These are phyloP conservation scores for Dasysyrphus tricinctus DNA, from an alignment of 2,888 invertebrate species.

Conservation along the genomic window DNA sequence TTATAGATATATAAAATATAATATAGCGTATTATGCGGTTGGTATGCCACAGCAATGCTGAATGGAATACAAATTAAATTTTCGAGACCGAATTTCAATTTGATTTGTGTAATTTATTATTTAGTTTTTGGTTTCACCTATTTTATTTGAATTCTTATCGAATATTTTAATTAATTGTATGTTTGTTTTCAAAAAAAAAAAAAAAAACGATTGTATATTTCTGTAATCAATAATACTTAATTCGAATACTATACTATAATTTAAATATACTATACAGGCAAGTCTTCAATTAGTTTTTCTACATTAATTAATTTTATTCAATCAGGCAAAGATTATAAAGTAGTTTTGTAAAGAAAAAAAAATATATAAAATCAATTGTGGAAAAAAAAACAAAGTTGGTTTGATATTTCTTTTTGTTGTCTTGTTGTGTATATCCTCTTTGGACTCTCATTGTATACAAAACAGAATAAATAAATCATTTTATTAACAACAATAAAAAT, in stretches of 20 bases:
- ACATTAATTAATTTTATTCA: constrained; percentile 42
- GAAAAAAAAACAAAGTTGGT: neutral
- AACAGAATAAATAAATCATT: constrained; percentile 42
- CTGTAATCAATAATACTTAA: constrained; percentile 17
- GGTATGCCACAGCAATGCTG: constrained; percentile 39
- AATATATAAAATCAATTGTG: neutral
- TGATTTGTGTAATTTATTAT: constrained; percentile 31
- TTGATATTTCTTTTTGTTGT: neutral
- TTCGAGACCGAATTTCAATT: constrained; percentile 53
- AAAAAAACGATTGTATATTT: neutral
- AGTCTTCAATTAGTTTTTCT: constrained; percentile 37
- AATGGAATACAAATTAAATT: constrained; percentile 61
- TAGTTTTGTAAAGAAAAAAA: constrained; percentile 10
- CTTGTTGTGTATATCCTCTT: neutral
- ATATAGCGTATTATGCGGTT: constrained; percentile 8
- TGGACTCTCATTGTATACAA: neutral
- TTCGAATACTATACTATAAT: too few species aligned
- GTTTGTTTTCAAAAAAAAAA: constrained; percentile 12
- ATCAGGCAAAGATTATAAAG: constrained; percentile 12
- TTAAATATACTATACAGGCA: too few species aligned
- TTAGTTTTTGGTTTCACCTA: constrained; percentile 31
- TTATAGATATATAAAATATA: neutral
- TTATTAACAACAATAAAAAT: constrained; percentile 6
- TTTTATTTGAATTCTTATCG: constrained; percentile 16
- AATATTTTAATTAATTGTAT: constrained; percentile 20